A percentile compares a stretch with the other conserved stretches of the same genome.
Evolutionary conservation across 2,888 invertebrate genomes (phyloP).

Genomic region (Acronicta psi): DNA sequence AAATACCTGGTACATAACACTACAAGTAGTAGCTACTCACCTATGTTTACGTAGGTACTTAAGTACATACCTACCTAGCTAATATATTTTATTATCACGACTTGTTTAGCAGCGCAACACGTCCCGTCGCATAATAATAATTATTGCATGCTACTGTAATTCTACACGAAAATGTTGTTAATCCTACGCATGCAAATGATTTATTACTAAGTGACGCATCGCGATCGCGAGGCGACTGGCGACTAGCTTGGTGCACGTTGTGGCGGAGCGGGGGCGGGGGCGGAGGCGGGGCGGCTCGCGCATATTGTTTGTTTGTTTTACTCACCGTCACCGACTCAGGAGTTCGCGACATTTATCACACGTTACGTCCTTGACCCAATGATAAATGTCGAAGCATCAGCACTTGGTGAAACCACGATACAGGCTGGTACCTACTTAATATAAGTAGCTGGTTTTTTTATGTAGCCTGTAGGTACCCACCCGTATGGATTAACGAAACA

Average conservation of each 20-base stretch:
- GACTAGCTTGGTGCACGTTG: no score
- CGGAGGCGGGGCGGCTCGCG: neutral
- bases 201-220: neutral
- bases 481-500: no score
- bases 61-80: no score
- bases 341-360: constrained; percentile 29
- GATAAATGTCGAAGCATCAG: neutral
- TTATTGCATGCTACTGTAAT: constrained; percentile 20
- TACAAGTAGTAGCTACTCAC: constrained; percentile 12
- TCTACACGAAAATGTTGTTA: constrained; percentile 16
- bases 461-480: no score
- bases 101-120: constrained; percentile 23
- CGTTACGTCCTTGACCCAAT: constrained; percentile 30
- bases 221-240: neutral
- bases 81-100: constrained; percentile 24
- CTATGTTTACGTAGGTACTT: no score
- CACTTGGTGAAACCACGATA: no score
- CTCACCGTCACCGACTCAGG: neutral
- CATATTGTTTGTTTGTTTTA: constrained; percentile 37
- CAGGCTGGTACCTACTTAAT: no score
- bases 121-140: constrained; percentile 3
- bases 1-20: neutral
- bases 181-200: constrained; percentile 9
- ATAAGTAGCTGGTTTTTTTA: no score
- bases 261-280: neutral